phyloP scores from a whole-genome alignment of 2,113 vertebrate genomes.

The Climacteris rufus region DNA sequence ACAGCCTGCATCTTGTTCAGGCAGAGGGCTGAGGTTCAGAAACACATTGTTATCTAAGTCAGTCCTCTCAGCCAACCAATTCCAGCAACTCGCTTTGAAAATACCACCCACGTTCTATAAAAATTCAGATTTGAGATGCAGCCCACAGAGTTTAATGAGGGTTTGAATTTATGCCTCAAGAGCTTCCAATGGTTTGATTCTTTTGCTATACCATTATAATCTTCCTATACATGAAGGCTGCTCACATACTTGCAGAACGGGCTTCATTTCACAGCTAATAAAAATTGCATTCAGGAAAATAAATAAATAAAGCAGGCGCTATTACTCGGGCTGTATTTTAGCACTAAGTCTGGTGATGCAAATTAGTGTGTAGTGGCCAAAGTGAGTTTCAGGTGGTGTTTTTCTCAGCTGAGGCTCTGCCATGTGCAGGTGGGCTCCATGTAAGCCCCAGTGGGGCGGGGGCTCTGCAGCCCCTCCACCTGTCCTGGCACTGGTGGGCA shows the following conservation, averaged over 20 bases:
- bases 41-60: not conserved
- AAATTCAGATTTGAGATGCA: not conserved
- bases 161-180: slow-evolving; percentile 4
- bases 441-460: not conserved
- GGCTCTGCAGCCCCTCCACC: not conserved
- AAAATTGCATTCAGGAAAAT: not conserved
- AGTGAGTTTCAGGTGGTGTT: not conserved
- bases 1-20: not conserved
- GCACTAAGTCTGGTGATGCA: not conserved
- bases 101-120: not conserved
- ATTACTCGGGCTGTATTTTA: not conserved
- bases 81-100: not conserved
- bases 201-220: not conserved
- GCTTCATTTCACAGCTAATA: not conserved
- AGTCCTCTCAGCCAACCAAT: not conserved
- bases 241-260: not conserved
- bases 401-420: not conserved
- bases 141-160: slow-evolving; percentile 41
- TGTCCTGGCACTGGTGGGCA: accelerated
- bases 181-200: not conserved
- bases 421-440: not conserved
- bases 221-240: not conserved
- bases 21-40: not conserved
- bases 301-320: not conserved
- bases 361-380: not conserved